Conservation (phyloP, 2,888 invertebrate genomes). For the Psylliodes chrysocephalus region DNA sequence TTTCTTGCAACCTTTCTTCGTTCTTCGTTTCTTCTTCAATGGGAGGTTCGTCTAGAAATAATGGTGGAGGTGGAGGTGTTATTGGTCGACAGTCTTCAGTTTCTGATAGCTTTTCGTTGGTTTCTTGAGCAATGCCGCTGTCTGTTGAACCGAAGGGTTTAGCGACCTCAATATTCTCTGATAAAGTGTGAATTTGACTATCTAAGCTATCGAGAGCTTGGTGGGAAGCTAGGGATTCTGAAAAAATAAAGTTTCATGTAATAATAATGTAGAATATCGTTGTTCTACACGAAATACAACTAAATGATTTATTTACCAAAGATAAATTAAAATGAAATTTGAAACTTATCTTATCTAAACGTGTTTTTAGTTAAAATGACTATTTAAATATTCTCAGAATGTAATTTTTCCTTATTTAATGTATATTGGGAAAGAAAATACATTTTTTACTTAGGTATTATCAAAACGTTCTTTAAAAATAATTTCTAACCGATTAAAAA, state of each 20-base stretch:
- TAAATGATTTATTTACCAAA: too few relatives aligned
- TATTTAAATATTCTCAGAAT: too few relatives aligned
- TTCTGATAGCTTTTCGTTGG: conserved; percentile 38
- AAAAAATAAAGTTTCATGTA: conserved; percentile 41
- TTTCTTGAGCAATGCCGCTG: conserved; percentile 50
- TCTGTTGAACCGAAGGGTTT: conserved; percentile 51
- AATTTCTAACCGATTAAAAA: too few relatives aligned
- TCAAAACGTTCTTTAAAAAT: too few relatives aligned
- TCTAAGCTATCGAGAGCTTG: conserved; percentile 44
- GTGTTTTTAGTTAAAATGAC: too few relatives aligned
- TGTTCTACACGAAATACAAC: too few relatives aligned
- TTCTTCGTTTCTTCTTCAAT: not conserved
- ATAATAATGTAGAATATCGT: not conserved
- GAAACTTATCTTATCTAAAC: too few relatives aligned
- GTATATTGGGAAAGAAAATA: too few relatives aligned
- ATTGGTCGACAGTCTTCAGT: conserved; percentile 42
- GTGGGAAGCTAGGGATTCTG: conserved; percentile 50
- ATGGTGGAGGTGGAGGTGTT: conserved; percentile 47
- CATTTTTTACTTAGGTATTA: too few relatives aligned
- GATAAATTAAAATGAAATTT: too few relatives aligned
- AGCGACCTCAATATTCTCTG: conserved; percentile 37
- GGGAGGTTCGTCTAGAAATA: conserved; percentile 21
- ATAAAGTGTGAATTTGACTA: conserved; percentile 26
- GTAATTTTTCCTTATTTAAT: too few relatives aligned
- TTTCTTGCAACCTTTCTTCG: not conserved